These are phyloP conservation scores for Drosophila limbata DNA, from an alignment of 2,888 invertebrate species.

Conservation along the genomic window DNA sequence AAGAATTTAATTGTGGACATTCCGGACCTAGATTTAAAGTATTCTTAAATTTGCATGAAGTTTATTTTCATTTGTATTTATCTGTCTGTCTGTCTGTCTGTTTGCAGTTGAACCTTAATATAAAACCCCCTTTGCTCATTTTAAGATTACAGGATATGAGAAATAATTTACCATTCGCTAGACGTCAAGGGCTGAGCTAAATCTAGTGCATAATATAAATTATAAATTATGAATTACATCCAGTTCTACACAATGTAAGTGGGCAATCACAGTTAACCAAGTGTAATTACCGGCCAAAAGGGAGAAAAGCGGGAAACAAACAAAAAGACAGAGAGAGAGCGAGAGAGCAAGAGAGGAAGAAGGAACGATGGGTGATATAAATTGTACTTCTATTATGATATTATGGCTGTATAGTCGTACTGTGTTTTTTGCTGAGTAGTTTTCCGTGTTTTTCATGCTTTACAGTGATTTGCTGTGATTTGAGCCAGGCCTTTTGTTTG, in stretches of 20 bases:
- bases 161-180: constrained; percentile 19
- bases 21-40: not conserved
- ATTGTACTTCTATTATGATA: constrained; percentile 34
- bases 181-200: constrained; percentile 12
- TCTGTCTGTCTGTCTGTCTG: too few species aligned
- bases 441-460: constrained; percentile 60
- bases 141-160: constrained; percentile 1
- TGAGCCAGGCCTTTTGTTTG: constrained; percentile 45
- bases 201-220: constrained; percentile 27
- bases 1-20: not conserved
- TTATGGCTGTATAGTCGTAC: constrained; percentile 16
- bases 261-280: constrained; percentile 37
- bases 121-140: not conserved
- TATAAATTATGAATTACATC: constrained; percentile 31
- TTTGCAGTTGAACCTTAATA: too few species aligned
- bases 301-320: not conserved
- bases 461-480: constrained; percentile 33
- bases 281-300: constrained; percentile 22
- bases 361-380: not conserved
- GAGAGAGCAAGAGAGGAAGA: not conserved
- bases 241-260: constrained; percentile 40
- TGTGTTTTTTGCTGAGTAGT: constrained; percentile 47
- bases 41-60: not conserved
- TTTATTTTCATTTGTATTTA: too few species aligned
- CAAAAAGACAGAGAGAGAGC: not conserved